phyloP scores from a whole-genome alignment of 2,888 invertebrate species.

The Leistus spinibarbis region DNA sequence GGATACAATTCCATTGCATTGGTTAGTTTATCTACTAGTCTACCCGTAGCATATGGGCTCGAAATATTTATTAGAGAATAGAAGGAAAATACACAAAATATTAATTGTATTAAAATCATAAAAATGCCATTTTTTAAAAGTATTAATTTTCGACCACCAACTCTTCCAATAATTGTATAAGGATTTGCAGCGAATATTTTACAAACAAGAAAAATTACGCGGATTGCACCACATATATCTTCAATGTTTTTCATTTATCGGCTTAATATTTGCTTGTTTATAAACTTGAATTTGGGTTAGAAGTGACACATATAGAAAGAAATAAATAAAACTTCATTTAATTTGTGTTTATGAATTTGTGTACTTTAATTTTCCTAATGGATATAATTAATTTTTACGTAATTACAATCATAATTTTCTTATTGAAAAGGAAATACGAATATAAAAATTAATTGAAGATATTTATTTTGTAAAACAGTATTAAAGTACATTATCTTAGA shows the following conservation, averaged over 20 bases:
- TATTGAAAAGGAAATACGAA: no score
- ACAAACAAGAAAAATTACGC: background rate
- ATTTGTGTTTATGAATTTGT: background rate
- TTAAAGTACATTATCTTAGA: no score
- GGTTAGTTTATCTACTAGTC: background rate
- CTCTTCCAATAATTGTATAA: background rate
- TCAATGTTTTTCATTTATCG: background rate
- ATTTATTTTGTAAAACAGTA: no score
- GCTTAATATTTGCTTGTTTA: background rate
- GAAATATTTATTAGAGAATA: background rate
- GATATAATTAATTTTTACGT: background rate
- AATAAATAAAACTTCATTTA: no score
- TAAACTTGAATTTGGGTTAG: background rate
- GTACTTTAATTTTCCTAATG: background rate
- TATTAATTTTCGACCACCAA: background rate
- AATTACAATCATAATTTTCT: no score
- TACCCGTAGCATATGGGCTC: background rate
- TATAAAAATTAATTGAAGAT: no score
- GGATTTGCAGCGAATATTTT: constrained; percentile 4
- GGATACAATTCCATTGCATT: background rate
- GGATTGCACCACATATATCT: background rate
- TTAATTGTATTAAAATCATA: background rate
- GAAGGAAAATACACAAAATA: background rate
- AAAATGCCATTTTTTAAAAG: constrained; percentile 2
- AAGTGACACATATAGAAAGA: background rate